A percentile compares a stretch with the other conserved stretches of the same genome.
Evolutionary conservation across 2,113 vertebrate species (phyloP).

Genomic region (Anseranas semipalmata): DNA sequence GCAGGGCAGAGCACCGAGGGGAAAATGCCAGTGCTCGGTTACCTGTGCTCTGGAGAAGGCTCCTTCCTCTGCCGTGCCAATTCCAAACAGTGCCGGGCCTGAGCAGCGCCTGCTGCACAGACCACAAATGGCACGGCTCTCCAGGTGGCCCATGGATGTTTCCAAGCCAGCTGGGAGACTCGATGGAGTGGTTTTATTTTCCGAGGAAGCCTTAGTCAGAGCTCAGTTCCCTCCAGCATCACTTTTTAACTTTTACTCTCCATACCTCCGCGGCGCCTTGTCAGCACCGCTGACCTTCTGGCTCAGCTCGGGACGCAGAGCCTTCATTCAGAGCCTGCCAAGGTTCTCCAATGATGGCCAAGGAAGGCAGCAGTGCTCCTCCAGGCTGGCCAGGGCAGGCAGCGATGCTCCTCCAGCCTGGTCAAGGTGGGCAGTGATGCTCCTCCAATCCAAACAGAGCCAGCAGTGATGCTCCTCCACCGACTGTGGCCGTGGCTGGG

Average conservation of each 20-base stretch:
- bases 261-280: rapidly evolving
- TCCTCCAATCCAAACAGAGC: neutral
- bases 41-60: neutral
- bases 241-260: neutral
- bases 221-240: neutral
- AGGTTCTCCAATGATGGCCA: neutral
- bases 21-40: neutral
- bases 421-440: rapidly evolving
- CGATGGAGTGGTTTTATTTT: neutral
- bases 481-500: rapidly evolving
- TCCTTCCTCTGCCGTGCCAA: neutral
- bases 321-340: neutral
- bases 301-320: rapidly evolving
- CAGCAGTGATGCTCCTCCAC: neutral
- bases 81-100: rapidly evolving
- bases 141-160: rapidly evolving
- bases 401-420: neutral
- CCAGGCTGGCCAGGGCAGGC: neutral
- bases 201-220: neutral
- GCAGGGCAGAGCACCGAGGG: neutral
- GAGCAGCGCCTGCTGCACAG: neutral
- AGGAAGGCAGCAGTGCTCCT: neutral
- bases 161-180: neutral
- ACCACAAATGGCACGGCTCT: neutral
- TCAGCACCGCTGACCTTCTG: neutral